Evolutionary conservation across 2,797 vertebrate genomes (phyloP).

Genomic region (Enoplosus armatus): DNA sequence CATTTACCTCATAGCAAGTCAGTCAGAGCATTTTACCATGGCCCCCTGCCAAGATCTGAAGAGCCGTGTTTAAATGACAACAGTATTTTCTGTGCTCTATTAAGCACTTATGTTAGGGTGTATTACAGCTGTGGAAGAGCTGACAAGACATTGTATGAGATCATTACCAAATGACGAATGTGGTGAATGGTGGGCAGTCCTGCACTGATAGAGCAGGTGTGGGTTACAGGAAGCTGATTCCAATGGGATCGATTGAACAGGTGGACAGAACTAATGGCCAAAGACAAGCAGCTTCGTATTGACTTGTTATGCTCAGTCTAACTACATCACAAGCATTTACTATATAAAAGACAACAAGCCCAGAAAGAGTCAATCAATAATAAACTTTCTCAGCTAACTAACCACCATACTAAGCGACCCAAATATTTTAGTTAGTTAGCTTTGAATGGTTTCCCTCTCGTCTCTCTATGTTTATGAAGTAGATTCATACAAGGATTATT

Average conservation of each 20-base stretch:
- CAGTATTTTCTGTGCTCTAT: constrained; percentile 43
- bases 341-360: background rate
- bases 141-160: constrained; percentile 49
- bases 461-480: no score
- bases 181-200: constrained; percentile 16
- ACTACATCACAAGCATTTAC: background rate
- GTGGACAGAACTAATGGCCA: constrained; percentile 11
- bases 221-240: constrained; percentile 30
- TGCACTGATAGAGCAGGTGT: constrained; percentile 37
- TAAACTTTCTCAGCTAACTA: background rate
- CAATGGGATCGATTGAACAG: constrained; percentile 21
- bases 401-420: background rate
- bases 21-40: constrained; percentile 28
- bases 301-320: constrained; percentile 17
- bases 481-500: no score
- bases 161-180: constrained; percentile 49
- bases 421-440: background rate
- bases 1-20: constrained; percentile 54
- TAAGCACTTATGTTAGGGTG: constrained; percentile 28
- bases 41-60: constrained; percentile 36
- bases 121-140: constrained; percentile 46
- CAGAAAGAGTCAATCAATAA: no score
- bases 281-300: constrained; percentile 15
- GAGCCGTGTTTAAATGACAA: constrained; percentile 58
- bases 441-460: background rate